Evolutionary conservation across 2,888 invertebrate species (phyloP).

Genomic region (Rhingia campestris): DNA sequence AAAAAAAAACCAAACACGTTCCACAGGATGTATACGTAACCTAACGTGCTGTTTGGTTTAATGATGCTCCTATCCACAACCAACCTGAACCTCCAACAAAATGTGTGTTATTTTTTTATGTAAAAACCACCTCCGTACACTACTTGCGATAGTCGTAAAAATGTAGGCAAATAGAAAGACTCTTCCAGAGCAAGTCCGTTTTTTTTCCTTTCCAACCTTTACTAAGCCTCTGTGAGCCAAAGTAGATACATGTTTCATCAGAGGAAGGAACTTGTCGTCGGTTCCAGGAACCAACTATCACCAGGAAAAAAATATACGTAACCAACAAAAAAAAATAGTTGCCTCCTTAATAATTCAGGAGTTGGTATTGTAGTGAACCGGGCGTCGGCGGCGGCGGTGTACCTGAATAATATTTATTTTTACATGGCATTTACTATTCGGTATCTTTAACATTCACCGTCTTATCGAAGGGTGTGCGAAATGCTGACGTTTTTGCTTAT

Average conservation of each 20-base stretch:
- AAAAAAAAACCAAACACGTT: slow-evolving; percentile 13
- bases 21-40: slow-evolving; percentile 38
- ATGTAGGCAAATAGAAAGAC: slow-evolving; percentile 53
- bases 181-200: slow-evolving; percentile 18
- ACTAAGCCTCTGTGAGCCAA: slow-evolving; percentile 30
- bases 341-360: slow-evolving; percentile 60
- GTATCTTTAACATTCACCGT: slow-evolving; percentile 4
- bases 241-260: slow-evolving; percentile 24
- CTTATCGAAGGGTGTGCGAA: slow-evolving; percentile 14
- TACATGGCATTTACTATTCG: slow-evolving; percentile 38
- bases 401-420: slow-evolving; percentile 62
- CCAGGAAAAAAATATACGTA: slow-evolving; percentile 25
- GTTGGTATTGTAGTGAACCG: slow-evolving; percentile 3
- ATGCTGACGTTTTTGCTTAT: slow-evolving; percentile 3
- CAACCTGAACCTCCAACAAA: slow-evolving; percentile 4
- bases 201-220: slow-evolving; percentile 18
- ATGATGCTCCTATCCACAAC: slow-evolving; percentile 14
- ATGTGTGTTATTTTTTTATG: slow-evolving; percentile 39
- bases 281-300: slow-evolving; percentile 72
- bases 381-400: slow-evolving; percentile 1
- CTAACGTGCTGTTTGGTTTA: slow-evolving; percentile 47
- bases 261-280: slow-evolving; percentile 45
- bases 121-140: slow-evolving; percentile 43
- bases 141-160: slow-evolving; percentile 62
- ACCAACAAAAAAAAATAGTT: background rate